Evolutionary conservation across 2,113 vertebrate species (phyloP), one percentile per base, ranked within the genome.

Genomic region (Odocoileus hemionus): DNA sequence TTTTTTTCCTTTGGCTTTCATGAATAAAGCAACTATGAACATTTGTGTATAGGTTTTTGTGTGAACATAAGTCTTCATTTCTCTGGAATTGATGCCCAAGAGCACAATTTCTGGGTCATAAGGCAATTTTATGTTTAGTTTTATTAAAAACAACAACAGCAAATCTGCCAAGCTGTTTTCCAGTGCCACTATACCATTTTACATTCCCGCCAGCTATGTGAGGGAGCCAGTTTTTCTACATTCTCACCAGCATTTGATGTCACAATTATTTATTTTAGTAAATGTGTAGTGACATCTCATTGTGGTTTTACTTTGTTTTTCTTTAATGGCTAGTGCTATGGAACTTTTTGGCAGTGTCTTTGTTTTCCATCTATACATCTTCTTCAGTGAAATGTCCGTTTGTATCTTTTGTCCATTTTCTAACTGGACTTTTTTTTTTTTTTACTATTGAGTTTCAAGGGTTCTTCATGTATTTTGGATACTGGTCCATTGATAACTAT

Each of bases 1-100:
- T 50, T 80, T 52, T 52, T 12, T 11, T 30, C 47, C 17, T 67
- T 61, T 76, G 61, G 43, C 45, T 50, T 25, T 90, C 60, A 67
- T 74, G 43, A 97, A 92, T 92, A 89, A 94, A 94, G 50, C 21
- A 60, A 76, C 45, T 84, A 11, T 90, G 39, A 92, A 90, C 33
- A 84, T 76, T 23, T 86, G 60, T 64, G 26, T 58, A 83, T 7
- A 55, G 84, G 16, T 83, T 57, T 89, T 85, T 84, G 26, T 94
- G 89, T 87, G 74, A 92, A 78, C 36, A 6, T 61, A 92, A 80
- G 54, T 28, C 33, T 92, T 96, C 25, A 87, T 55, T 92, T 89
- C 79, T 92, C 26, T 61, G 85, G 84, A 61, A 92, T 78, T 90
- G 67, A 67, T 26, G 47, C 54, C 70, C 84, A 89, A 60, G 61